Percentiles rank a stretch among this genome's conserved stretches.
These are phyloP conservation scores for Phyllostomus discolor DNA, from an alignment of 2,113 vertebrate species.

Conservation along the genomic window DNA sequence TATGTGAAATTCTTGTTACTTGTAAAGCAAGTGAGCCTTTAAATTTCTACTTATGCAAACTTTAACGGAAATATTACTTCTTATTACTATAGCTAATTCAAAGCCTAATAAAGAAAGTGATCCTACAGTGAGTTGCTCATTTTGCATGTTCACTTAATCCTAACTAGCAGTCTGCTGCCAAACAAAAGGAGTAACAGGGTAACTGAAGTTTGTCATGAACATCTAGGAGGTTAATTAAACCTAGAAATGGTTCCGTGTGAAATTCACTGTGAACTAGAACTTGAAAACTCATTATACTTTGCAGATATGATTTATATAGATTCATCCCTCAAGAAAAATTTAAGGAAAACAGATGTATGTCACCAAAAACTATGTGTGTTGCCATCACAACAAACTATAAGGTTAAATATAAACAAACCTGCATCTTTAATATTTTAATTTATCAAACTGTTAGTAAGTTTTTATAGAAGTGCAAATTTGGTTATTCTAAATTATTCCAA, in stretches of 20 bases:
- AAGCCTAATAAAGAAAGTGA: neutral
- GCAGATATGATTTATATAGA: conserved; percentile 29
- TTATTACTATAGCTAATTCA: conserved; percentile 18
- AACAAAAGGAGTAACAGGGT: conserved; percentile 54
- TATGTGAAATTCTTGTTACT: conserved; percentile 55
- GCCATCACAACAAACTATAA: conserved; percentile 26
- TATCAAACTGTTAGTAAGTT: neutral
- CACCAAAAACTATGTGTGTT: neutral
- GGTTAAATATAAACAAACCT: conserved; percentile 28
- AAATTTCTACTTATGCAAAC: conserved; percentile 25
- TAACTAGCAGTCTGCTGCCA: conserved; percentile 43
- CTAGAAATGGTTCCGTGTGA: conserved; percentile 43
- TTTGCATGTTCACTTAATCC: conserved; percentile 33
- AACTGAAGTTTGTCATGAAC: conserved; percentile 43
- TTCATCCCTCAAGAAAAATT: conserved; percentile 20
- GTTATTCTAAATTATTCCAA: conserved; percentile 38
- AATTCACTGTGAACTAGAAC: conserved; percentile 54
- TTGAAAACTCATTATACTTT: conserved; percentile 40
- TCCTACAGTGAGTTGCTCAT: neutral
- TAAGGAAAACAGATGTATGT: neutral
- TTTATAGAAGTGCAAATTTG: neutral
- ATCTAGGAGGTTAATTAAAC: conserved; percentile 57
- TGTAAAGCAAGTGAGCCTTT: conserved; percentile 51
- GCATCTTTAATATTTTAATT: conserved; percentile 27
- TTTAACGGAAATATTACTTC: neutral